Evolutionary conservation across 92 coral and sea anemone species (phyloP).

Genomic region (Zoanthus sociatus): DNA sequence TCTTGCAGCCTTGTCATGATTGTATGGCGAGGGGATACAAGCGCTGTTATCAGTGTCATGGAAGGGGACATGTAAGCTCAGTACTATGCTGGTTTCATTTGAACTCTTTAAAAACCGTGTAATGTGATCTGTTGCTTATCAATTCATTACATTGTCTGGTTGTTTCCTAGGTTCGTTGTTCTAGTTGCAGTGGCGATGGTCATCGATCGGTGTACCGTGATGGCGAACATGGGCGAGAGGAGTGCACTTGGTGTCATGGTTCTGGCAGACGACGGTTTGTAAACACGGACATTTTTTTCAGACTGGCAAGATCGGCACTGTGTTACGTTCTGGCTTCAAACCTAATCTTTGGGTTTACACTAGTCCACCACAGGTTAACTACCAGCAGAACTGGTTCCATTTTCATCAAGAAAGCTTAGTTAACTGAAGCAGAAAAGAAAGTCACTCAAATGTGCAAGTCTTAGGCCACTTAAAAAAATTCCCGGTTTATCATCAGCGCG

Average conservation of each 20-base stretch:
- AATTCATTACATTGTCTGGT: neutral
- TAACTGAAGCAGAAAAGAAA: too few species aligned
- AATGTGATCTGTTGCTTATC: neutral
- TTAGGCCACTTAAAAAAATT: too few species aligned
- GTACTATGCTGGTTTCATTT: neutral
- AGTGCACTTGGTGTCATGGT: slow-evolving; percentile 86
- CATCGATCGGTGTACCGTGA: slow-evolving; percentile 75
- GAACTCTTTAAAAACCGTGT: neutral
- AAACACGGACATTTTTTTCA: neutral
- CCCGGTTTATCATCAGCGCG: too few species aligned
- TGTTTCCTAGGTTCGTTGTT: slow-evolving; percentile 67
- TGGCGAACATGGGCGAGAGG: slow-evolving; percentile 66
- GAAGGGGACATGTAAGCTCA: slow-evolving; percentile 85
- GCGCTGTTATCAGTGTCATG: slow-evolving; percentile 86
- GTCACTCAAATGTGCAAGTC: too few species aligned
- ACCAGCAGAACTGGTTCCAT: too few species aligned
- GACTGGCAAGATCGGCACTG: too few species aligned
- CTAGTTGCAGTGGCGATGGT: slow-evolving; percentile 75
- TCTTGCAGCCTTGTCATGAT: slow-evolving; percentile 89
- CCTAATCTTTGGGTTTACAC: too few species aligned
- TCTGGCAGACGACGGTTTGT: slow-evolving; percentile 75
- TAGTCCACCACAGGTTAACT: too few species aligned
- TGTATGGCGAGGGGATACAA: slow-evolving; percentile 83
- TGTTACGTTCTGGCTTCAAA: too few species aligned
- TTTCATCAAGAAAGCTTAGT: too few species aligned